These are phyloP conservation scores for Mythimna pallens DNA, from an alignment of 2,888 invertebrate species.

Conservation along the genomic window DNA sequence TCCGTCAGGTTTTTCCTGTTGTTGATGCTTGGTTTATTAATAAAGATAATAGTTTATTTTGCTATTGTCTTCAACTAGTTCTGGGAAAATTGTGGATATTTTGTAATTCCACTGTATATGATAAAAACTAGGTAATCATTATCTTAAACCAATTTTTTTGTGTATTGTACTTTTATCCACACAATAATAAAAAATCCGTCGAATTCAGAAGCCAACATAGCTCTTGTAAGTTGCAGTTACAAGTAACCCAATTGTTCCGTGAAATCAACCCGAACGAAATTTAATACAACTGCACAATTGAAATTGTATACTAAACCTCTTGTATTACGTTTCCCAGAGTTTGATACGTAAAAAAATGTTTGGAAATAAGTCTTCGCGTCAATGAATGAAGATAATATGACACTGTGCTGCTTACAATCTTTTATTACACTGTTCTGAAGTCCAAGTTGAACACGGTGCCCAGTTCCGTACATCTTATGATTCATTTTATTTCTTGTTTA, in stretches of 20 bases:
- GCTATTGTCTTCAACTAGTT: slow-evolving; percentile 35
- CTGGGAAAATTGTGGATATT: slow-evolving; percentile 13
- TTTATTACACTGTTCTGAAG: slow-evolving; percentile 50
- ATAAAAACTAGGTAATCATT: neutral
- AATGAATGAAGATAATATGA: slow-evolving; percentile 37
- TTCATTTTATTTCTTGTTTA: slow-evolving; percentile 51
- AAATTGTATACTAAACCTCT: slow-evolving; percentile 43
- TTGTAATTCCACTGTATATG: neutral
- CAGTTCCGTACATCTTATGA: slow-evolving; percentile 33
- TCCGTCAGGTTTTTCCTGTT: slow-evolving; percentile 36
- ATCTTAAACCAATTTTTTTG: neutral
- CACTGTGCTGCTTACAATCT: slow-evolving; percentile 40
- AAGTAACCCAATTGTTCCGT: slow-evolving; percentile 41
- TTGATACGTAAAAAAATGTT: slow-evolving; percentile 34
- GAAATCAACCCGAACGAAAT: slow-evolving; percentile 44
- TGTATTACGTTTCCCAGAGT: slow-evolving; percentile 40
- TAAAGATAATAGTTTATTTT: slow-evolving; percentile 23
- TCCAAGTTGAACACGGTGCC: slow-evolving; percentile 36
- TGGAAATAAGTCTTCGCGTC: slow-evolving; percentile 20
- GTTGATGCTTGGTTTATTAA: slow-evolving; percentile 14
- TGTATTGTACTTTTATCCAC: neutral
- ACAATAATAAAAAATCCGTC: neutral
- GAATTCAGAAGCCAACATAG: neutral
- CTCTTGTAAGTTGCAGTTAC: slow-evolving; percentile 20
- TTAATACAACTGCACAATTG: slow-evolving; percentile 40